A percentile compares a stretch with the other conserved stretches of the same genome.
phyloP scores from a whole-genome alignment of 2,888 invertebrate species.

The Epinotia brunnichana region DNA sequence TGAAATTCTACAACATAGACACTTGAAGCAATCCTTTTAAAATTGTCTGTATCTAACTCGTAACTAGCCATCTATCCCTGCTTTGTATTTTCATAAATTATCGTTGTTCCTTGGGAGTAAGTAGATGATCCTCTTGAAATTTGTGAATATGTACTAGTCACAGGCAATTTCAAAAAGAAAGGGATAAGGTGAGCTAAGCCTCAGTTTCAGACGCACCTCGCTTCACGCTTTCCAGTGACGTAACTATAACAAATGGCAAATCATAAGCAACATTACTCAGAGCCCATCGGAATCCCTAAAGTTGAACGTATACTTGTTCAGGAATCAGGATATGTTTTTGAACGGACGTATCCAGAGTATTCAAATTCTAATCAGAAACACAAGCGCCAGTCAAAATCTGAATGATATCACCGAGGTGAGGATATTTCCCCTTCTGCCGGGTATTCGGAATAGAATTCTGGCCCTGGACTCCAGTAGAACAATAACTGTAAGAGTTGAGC shows the following conservation, averaged over 20 bases:
- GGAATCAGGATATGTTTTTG: too few species aligned
- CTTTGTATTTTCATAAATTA: background rate
- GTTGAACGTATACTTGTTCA: too few species aligned
- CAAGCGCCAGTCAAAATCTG: background rate
- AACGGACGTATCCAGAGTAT: background rate
- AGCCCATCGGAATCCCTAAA: background rate
- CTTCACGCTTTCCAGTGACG: slow-evolving; percentile 62
- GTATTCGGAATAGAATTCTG: too few species aligned
- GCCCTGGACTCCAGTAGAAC: background rate
- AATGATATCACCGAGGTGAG: background rate
- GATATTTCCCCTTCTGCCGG: background rate
- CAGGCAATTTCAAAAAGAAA: slow-evolving; percentile 32
- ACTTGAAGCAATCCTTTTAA: slow-evolving; percentile 13
- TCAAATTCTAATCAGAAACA: background rate
- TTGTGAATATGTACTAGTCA: background rate
- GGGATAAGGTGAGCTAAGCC: slow-evolving; percentile 56
- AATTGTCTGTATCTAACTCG: slow-evolving; percentile 24
- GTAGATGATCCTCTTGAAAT: background rate
- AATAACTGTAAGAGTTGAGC: too few species aligned
- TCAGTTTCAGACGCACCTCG: slow-evolving; percentile 54
- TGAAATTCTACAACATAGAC: slow-evolving; percentile 34
- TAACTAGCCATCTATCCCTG: background rate
- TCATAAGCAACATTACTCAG: background rate
- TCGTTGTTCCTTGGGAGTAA: background rate
- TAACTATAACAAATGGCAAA: slow-evolving; percentile 10